A percentile compares a stretch with the other conserved stretches of the same genome.
Evolutionary conservation across 2,888 invertebrate species (phyloP).

Genomic region (Dryococelus australis): DNA sequence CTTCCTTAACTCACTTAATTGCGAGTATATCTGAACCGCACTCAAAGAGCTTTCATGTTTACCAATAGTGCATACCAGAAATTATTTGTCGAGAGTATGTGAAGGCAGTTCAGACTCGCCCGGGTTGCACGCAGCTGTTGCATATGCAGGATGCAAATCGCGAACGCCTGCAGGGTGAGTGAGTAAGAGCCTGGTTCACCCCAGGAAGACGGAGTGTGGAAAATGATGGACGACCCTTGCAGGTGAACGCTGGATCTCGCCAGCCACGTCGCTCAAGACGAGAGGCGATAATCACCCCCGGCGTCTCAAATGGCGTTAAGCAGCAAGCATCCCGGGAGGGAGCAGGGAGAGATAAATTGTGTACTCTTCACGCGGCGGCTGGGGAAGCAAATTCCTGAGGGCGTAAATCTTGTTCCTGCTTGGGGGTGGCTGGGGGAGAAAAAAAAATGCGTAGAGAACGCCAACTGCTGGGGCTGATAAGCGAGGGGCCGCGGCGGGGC

Average conservation of each 20-base stretch:
- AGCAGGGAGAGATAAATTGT: neutral
- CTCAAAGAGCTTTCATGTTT: too few species aligned
- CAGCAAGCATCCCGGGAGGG: neutral
- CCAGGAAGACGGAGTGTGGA: too few species aligned
- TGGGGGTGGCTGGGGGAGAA: neutral
- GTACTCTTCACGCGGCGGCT: neutral
- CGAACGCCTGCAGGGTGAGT: too few species aligned
- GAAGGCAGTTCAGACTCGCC: too few species aligned
- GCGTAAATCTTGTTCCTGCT: neutral
- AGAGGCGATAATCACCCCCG: neutral
- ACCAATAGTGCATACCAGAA: too few species aligned
- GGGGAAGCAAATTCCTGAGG: conserved; percentile 16
- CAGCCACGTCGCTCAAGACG: neutral
- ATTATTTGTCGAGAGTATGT: too few species aligned
- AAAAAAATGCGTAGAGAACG: neutral
- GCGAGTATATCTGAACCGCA: too few species aligned
- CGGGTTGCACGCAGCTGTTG: too few species aligned
- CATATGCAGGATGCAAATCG: too few species aligned
- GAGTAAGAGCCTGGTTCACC: too few species aligned
- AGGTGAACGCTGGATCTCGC: neutral
- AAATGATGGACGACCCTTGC: neutral
- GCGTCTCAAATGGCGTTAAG: neutral
- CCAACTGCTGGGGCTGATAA: neutral
- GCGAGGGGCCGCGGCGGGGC: neutral
- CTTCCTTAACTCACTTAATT: too few species aligned